These are phyloP conservation scores for Drosophila rubida DNA, from an alignment of 2,888 invertebrate genomes.

Conservation along the genomic window DNA sequence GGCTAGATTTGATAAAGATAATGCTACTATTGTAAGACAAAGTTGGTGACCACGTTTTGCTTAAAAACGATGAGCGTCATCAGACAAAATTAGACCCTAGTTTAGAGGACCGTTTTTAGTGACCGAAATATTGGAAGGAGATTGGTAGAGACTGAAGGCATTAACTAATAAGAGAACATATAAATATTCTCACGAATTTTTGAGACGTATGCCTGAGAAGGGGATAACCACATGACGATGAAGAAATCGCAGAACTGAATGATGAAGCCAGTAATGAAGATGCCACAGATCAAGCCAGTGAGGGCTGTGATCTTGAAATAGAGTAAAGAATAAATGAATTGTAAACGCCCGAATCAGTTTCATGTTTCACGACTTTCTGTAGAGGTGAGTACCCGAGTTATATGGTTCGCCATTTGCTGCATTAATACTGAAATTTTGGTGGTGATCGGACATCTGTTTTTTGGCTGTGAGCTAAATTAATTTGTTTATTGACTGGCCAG, in stretches of 20 bases:
- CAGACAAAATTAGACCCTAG: conserved; percentile 2
- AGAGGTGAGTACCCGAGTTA: no score
- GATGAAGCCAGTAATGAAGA: background rate
- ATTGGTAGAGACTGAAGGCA: background rate
- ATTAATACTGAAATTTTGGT: background rate
- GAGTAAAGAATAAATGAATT: no score
- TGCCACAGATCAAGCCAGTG: no score
- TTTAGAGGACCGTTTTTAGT: conserved; percentile 1
- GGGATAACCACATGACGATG: background rate
- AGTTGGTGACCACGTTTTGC: background rate
- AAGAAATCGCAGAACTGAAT: background rate
- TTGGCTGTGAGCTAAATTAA: conserved; percentile 2
- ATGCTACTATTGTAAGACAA: background rate
- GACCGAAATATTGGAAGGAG: background rate
- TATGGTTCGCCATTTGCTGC: background rate
- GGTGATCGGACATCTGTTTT: background rate
- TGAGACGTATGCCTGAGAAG: conserved; percentile 1
- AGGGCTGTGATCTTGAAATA: no score
- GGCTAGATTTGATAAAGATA: conserved; percentile 4
- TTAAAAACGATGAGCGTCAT: background rate
- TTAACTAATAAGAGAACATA: background rate
- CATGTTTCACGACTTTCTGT: no score
- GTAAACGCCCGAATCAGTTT: no score
- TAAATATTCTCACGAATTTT: background rate
- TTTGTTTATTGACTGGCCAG: no score